Percentiles rank a stretch among this genome's conserved stretches.
phyloP scores from a whole-genome alignment of 2,113 vertebrate species.

The Trichomycterus rosablanca region DNA sequence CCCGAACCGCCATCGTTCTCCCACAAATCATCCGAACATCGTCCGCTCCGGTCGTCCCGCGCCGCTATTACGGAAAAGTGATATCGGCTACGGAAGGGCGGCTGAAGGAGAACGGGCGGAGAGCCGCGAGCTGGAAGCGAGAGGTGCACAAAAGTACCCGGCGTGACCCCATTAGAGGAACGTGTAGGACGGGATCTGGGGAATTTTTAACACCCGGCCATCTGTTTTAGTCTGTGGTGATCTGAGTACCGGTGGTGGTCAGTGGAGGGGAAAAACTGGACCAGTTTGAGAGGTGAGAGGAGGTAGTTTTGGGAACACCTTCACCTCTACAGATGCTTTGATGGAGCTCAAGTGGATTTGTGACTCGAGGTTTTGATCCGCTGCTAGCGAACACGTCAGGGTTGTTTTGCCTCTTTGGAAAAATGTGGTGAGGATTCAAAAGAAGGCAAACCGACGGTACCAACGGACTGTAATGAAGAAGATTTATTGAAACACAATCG shows the following conservation, averaged over 20 bases:
- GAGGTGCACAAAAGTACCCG: conserved; percentile 14
- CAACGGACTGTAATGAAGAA: too few relatives aligned
- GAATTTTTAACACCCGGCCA: conserved; percentile 36
- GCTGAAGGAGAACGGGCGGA: conserved; percentile 35
- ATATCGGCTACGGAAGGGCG: conserved; percentile 24
- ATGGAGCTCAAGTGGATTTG: conserved; percentile 3
- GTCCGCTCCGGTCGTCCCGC: conserved; percentile 2
- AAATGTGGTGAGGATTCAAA: too few relatives aligned
- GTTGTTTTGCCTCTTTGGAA: too few relatives aligned
- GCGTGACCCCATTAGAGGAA: conserved; percentile 37
- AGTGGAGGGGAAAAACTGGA: conserved; percentile 3
- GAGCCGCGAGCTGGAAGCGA: conserved; percentile 16
- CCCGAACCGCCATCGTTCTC: conserved; percentile 13
- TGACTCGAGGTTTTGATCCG: too few relatives aligned
- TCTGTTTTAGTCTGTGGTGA: conserved; percentile 41
- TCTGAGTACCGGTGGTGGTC: not conserved
- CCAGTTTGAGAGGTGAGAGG: conserved; percentile 8
- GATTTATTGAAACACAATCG: too few relatives aligned
- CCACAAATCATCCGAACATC: conserved; percentile 32
- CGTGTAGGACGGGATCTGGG: conserved; percentile 31
- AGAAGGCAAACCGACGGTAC: too few relatives aligned
- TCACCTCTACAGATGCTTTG: not conserved
- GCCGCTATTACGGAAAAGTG: not conserved
- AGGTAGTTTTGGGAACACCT: conserved; percentile 2
- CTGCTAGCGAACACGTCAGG: too few relatives aligned